phyloP scores from a whole-genome alignment of 1,140 invertebrate species.

The Achatina immaculata region DNA sequence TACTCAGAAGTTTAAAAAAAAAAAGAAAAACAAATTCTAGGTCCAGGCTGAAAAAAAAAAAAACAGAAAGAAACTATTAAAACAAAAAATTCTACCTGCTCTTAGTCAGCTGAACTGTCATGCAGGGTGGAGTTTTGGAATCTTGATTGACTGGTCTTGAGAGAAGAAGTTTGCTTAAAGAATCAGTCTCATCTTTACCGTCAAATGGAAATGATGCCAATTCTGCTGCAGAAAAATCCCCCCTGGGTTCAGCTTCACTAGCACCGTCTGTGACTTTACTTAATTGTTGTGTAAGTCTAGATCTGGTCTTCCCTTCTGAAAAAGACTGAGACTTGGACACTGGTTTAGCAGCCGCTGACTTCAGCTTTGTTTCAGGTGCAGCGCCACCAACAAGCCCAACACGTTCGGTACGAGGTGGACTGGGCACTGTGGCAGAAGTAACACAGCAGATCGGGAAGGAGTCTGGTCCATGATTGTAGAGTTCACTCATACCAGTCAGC shows the following conservation, averaged over 20 bases:
- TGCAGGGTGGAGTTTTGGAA: constrained; percentile 38
- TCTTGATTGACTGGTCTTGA: constrained; percentile 56
- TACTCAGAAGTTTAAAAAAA: too few relatives aligned
- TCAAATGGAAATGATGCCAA: constrained; percentile 17
- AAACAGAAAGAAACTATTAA: neutral
- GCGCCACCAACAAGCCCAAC: neutral
- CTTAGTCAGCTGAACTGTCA: constrained; percentile 38
- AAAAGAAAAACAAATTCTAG: too few relatives aligned
- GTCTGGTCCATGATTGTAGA: constrained; percentile 10
- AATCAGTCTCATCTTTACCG: constrained; percentile 13
- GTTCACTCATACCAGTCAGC: constrained; percentile 24
- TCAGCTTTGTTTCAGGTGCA: neutral
- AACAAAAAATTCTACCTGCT: constrained; percentile 3
- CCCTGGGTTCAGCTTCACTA: constrained; percentile 32
- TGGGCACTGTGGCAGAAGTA: neutral
- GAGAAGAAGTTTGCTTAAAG: constrained; percentile 35
- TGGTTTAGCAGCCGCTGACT: neutral
- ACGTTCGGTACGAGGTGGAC: neutral
- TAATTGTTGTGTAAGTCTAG: neutral
- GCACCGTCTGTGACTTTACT: constrained; percentile 58
- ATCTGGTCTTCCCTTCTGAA: constrained; percentile 26
- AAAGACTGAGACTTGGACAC: constrained; percentile 16
- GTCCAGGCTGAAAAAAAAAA: too few relatives aligned
- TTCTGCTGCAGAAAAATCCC: neutral
- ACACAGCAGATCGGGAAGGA: neutral